phyloP scores from a whole-genome alignment of 2,888 invertebrate genomes.

The Abscondita cerata region DNA sequence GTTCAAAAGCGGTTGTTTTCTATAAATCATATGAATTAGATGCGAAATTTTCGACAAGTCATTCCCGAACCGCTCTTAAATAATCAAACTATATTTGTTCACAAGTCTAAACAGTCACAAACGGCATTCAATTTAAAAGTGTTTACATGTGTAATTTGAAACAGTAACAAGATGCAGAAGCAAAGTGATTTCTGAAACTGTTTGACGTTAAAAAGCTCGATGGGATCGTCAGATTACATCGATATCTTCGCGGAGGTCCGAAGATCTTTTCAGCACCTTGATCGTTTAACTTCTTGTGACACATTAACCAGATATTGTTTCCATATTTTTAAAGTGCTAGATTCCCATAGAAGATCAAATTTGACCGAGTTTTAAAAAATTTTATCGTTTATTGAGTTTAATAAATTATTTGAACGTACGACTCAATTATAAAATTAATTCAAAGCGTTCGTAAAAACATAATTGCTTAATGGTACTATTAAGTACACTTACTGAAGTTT shows the following conservation, averaged over 20 bases:
- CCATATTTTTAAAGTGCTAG: constrained; percentile 19
- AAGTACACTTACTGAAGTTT: constrained; percentile 6
- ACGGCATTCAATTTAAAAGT: constrained; percentile 8
- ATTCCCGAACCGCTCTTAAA: constrained; percentile 9
- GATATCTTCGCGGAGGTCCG: constrained; percentile 40
- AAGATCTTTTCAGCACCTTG: constrained; percentile 24
- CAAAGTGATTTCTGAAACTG: constrained; percentile 30
- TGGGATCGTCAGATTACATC: constrained; percentile 40
- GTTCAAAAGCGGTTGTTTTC: constrained; percentile 27
- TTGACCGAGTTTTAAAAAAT: not conserved
- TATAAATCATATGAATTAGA: constrained; percentile 30
- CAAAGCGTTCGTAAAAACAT: not conserved
- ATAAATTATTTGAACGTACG: too few relatives aligned
- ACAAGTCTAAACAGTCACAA: not conserved
- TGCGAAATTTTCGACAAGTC: constrained; percentile 23
- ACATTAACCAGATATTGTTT: constrained; percentile 31
- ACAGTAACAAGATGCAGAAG: constrained; percentile 31
- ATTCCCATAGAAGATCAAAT: constrained; percentile 2
- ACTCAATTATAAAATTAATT: too few relatives aligned
- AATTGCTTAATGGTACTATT: not conserved
- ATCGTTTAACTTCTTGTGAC: constrained; percentile 33
- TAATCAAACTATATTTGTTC: constrained; percentile 4
- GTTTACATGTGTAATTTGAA: constrained; percentile 30
- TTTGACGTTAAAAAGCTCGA: constrained; percentile 36
- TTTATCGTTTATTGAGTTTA: too few relatives aligned